phyloP scores from a whole-genome alignment of 2,888 invertebrate genomes.

The Monochamus alternatus region DNA sequence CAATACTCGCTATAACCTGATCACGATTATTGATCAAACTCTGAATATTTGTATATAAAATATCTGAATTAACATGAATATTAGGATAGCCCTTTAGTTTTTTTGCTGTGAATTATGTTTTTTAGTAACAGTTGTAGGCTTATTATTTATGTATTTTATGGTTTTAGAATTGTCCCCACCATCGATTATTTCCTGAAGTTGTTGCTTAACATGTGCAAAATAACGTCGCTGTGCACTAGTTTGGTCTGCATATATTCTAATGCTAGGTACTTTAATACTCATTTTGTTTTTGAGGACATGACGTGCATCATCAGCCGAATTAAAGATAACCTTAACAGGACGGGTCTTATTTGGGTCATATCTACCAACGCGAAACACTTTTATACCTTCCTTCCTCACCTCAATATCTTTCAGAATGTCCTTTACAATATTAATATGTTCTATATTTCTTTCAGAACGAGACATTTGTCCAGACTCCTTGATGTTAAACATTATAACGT shows the following conservation, averaged over 20 bases:
- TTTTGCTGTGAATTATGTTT: constrained; percentile 7
- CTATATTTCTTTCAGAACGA: not conserved
- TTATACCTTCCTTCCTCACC: not conserved
- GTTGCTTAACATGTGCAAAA: not conserved
- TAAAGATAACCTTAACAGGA: not conserved
- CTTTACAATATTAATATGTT: not conserved
- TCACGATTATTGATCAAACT: not conserved
- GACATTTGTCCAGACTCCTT: not conserved
- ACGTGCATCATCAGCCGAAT: not conserved
- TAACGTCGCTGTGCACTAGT: not conserved
- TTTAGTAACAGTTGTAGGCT: not conserved
- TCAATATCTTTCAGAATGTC: not conserved
- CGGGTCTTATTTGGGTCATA: not conserved
- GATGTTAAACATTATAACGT: not conserved
- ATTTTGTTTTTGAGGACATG: not conserved
- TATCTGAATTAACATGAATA: constrained; percentile 1
- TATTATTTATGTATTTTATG: constrained; percentile 21
- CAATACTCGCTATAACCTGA: not conserved
- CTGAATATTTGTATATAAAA: not conserved
- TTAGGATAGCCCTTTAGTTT: constrained; percentile 8
- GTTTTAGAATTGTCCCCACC: not conserved
- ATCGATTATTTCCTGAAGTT: not conserved
- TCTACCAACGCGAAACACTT: not conserved
- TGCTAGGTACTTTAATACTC: not conserved
- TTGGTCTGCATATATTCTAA: not conserved